These are phyloP conservation scores for Aphaenogaster ashmeadi DNA, from an alignment of 1,140 invertebrate genomes.

Conservation along the genomic window DNA sequence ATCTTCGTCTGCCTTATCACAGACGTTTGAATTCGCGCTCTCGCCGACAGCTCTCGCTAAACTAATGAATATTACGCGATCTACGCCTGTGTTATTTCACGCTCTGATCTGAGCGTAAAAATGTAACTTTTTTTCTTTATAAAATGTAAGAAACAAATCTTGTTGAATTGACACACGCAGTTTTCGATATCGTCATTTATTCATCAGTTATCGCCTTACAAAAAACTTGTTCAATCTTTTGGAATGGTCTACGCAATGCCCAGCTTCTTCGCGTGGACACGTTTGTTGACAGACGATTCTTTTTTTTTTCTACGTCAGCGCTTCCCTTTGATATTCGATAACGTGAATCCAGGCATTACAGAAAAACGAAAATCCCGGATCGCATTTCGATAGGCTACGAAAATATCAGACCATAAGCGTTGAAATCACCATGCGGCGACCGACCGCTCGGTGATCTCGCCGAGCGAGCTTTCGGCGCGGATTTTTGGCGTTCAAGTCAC, in stretches of 20 bases:
- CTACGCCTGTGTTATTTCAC: neutral
- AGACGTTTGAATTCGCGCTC: neutral
- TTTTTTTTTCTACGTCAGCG: neutral
- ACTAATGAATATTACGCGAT: neutral
- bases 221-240: neutral
- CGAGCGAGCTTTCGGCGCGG: constrained; percentile 29
- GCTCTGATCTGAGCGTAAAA: neutral
- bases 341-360: neutral
- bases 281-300: neutral
- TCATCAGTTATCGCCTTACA: too few species aligned
- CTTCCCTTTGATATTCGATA: neutral
- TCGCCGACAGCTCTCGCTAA: neutral
- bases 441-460: constrained; percentile 54
- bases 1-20: constrained; percentile 14
- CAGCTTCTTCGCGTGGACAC: neutral
- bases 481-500: constrained; percentile 63
- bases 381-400: constrained; percentile 8
- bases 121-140: neutral
- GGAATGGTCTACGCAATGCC: neutral
- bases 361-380: neutral
- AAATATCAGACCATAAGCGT: constrained; percentile 57
- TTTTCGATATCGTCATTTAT: neutral
- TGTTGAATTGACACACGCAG: neutral
- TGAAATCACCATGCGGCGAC: constrained; percentile 65
- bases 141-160: neutral